Percentiles rank a stretch among this genome's conserved stretches.
phyloP scores from a whole-genome alignment of 2,888 invertebrate species.

The Tetragonisca angustula region DNA sequence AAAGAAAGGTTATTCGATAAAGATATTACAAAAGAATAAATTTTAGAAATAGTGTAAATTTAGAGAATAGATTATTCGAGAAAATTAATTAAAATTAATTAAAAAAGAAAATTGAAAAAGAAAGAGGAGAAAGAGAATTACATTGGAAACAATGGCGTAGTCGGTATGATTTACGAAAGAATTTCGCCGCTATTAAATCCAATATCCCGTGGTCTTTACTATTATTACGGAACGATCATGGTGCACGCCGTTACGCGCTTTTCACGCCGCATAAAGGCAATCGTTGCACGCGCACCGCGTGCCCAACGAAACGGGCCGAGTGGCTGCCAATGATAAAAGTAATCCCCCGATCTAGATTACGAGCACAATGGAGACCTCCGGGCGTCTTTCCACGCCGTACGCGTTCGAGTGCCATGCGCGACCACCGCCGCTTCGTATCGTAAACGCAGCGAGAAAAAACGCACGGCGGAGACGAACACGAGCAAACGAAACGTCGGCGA shows the following conservation, averaged over 20 bases:
- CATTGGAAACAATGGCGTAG: neutral
- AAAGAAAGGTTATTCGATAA: too few relatives aligned
- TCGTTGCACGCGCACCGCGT: conserved; percentile 70
- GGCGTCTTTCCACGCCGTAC: conserved; percentile 75
- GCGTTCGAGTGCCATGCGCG: conserved; percentile 66
- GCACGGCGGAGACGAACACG: conserved; percentile 22
- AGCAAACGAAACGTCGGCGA: conserved; percentile 13
- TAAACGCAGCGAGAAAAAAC: conserved; percentile 4
- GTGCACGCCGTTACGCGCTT: conserved; percentile 62
- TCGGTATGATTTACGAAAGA: neutral
- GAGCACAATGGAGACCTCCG: conserved; percentile 78
- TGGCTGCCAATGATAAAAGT: conserved; percentile 70
- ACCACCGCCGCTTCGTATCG: conserved; percentile 25
- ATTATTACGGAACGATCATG: conserved; percentile 67
- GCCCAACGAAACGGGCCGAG: conserved; percentile 59
- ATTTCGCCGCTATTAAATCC: conserved; percentile 5
- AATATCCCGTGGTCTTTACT: conserved; percentile 4
- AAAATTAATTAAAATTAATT: too few relatives aligned
- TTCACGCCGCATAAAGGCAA: conserved; percentile 72
- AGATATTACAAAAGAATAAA: too few relatives aligned
- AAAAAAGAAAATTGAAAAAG: too few relatives aligned
- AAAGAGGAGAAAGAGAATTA: neutral
- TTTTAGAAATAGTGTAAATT: too few relatives aligned
- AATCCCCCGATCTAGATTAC: conserved; percentile 78
- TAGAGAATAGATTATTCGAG: too few relatives aligned